These are phyloP conservation scores for Drosophila pseudoobscura DNA, from an alignment of 1,140 invertebrate genomes.

Conservation along the genomic window DNA sequence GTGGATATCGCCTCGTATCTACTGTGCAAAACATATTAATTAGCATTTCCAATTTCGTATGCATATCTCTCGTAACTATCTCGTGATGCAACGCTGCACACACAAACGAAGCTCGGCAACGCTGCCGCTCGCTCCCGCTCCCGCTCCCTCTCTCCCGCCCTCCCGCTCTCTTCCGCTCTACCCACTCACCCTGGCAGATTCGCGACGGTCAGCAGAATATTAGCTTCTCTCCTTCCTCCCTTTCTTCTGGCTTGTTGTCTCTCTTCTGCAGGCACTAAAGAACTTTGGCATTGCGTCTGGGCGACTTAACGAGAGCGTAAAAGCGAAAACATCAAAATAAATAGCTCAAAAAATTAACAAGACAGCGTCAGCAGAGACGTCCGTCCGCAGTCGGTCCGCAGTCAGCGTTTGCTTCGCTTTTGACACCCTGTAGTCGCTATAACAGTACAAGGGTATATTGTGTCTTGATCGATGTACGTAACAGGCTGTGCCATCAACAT, in stretches of 20 bases:
- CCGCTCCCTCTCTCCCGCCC: not conserved
- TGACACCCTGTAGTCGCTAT: slow-evolving; percentile 16
- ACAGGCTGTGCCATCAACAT: too few species aligned
- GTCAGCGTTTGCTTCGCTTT: slow-evolving; percentile 46
- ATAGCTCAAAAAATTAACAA: slow-evolving; percentile 81
- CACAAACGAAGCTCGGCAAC: slow-evolving; percentile 26
- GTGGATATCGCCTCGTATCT: slow-evolving; percentile 65
- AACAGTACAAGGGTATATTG: not conserved
- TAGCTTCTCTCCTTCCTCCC: slow-evolving; percentile 33
- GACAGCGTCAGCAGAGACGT: slow-evolving; percentile 57
- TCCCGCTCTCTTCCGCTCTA: slow-evolving; percentile 8
- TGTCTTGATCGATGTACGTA: not conserved
- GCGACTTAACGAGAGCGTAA: slow-evolving; percentile 79
- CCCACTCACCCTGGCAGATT: slow-evolving; percentile 22
- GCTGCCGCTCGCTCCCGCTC: not conserved
- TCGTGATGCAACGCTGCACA: slow-evolving; percentile 78
- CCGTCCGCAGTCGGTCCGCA: slow-evolving; percentile 5
- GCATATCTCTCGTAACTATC: slow-evolving; percentile 73
- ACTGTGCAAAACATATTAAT: slow-evolving; percentile 81
- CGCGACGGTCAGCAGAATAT: slow-evolving; percentile 65
- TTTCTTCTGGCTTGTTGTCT: slow-evolving; percentile 16
- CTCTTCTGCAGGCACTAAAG: slow-evolving; percentile 32
- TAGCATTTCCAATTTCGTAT: slow-evolving; percentile 80
- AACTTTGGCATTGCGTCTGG: slow-evolving; percentile 72
- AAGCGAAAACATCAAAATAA: slow-evolving; percentile 82